Evolutionary conservation across 2,888 invertebrate species (phyloP).

Genomic region (Sesia apiformis): DNA sequence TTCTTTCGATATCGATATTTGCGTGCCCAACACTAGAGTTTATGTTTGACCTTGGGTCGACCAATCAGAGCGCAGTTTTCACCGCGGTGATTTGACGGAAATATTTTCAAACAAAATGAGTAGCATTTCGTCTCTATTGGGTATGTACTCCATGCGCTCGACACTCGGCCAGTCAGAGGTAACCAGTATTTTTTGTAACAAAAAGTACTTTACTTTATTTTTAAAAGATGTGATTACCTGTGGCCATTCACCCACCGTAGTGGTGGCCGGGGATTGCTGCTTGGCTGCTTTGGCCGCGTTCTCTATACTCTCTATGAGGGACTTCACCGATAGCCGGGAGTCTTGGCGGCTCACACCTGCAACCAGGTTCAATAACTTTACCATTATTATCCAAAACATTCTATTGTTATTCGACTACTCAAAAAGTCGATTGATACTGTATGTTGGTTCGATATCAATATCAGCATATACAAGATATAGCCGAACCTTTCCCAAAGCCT

Average conservation of each 20-base stretch:
- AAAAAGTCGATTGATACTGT: not conserved
- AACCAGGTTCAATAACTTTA: constrained; percentile 1
- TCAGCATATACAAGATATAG: not conserved
- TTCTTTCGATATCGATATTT: too few relatives aligned
- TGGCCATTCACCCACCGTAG: constrained; percentile 57
- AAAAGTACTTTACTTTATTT: too few relatives aligned
- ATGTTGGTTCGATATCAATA: not conserved
- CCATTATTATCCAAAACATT: not conserved
- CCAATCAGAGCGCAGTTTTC: too few relatives aligned
- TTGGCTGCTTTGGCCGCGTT: constrained; percentile 86
- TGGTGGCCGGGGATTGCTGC: constrained; percentile 63
- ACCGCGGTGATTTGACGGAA: too few relatives aligned
- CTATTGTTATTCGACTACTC: not conserved
- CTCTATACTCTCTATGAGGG: constrained; percentile 93
- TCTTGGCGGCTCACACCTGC: constrained; percentile 76
- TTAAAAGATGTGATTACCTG: constrained; percentile 29
- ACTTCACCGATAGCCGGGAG: constrained; percentile 90
- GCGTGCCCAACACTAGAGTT: too few relatives aligned
- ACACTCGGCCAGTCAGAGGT: too few relatives aligned
- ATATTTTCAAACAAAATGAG: too few relatives aligned
- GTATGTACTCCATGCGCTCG: too few relatives aligned
- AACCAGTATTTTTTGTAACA: too few relatives aligned
- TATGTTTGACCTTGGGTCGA: too few relatives aligned
- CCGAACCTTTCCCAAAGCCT: too few relatives aligned
- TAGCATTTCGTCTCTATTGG: too few relatives aligned